These are phyloP conservation scores for Tympanoctomys barrerae DNA, from an alignment of 2,797 vertebrate species.

Conservation along the genomic window DNA sequence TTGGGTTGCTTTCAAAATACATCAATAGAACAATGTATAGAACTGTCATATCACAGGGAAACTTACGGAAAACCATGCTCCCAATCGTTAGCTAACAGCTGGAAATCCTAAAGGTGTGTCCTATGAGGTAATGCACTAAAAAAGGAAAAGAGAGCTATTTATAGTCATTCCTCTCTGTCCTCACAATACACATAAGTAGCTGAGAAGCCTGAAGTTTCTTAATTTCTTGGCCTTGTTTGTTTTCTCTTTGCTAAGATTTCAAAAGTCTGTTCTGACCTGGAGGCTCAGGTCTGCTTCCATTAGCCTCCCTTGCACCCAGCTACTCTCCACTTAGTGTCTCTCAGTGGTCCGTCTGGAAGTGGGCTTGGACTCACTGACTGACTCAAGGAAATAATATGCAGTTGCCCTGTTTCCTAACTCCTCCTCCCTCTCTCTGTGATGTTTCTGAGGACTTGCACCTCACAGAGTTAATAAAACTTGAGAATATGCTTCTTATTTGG, in stretches of 20 bases:
- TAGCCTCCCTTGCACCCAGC: neutral
- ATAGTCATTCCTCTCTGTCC: neutral
- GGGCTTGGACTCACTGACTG: neutral
- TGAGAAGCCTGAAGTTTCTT: neutral
- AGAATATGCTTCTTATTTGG: neutral
- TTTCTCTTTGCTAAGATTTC: neutral
- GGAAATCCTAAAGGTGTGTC: constrained; percentile 49
- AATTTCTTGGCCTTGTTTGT: neutral
- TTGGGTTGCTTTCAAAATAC: constrained; percentile 43
- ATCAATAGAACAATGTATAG: constrained; percentile 41
- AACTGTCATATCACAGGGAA: constrained; percentile 48
- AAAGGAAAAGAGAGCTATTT: neutral
- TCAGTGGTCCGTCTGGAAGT: neutral
- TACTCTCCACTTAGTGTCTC: neutral
- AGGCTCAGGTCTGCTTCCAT: neutral
- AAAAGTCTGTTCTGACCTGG: neutral
- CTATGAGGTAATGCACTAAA: constrained; percentile 51
- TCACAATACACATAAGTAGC: neutral
- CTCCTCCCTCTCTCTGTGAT: neutral
- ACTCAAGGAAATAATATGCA: neutral
- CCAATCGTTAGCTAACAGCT: constrained; percentile 41
- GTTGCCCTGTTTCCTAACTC: neutral
- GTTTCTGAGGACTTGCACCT: neutral
- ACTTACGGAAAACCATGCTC: constrained; percentile 56
- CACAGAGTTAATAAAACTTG: neutral